A percentile compares a stretch with the other conserved stretches of the same genome.
These are phyloP conservation scores for Drosophila phalerata DNA, from an alignment of 2,888 invertebrate genomes.

Conservation along the genomic window DNA sequence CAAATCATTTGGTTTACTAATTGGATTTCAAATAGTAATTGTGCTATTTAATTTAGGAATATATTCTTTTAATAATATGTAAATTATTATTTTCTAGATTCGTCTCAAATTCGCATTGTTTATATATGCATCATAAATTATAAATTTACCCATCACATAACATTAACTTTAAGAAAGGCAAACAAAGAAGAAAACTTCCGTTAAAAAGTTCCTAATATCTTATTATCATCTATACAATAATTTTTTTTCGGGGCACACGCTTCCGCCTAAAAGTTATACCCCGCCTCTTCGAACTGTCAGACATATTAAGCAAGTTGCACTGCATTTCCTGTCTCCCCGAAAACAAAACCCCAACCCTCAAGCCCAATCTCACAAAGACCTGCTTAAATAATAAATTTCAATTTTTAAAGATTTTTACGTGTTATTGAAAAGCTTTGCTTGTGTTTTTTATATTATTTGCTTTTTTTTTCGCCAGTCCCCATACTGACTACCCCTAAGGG, in stretches of 20 bases:
- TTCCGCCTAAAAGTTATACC: slow-evolving; percentile 41
- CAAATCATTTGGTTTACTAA: too few species aligned
- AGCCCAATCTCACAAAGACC: slow-evolving; percentile 22
- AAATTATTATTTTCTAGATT: not conserved
- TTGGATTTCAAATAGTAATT: too few species aligned
- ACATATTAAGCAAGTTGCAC: slow-evolving; percentile 54
- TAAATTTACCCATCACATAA: slow-evolving; percentile 61
- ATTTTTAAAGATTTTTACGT: slow-evolving; percentile 75
- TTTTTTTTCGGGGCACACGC: slow-evolving; percentile 50
- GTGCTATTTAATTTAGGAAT: too few species aligned
- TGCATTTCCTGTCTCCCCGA: slow-evolving; percentile 60
- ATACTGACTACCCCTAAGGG: slow-evolving; percentile 62
- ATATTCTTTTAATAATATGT: too few species aligned
- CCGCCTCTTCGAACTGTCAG: slow-evolving; percentile 44
- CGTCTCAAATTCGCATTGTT: slow-evolving; percentile 13
- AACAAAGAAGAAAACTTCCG: slow-evolving; percentile 34
- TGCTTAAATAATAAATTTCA: slow-evolving; percentile 77
- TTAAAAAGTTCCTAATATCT: slow-evolving; percentile 65
- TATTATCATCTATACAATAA: slow-evolving; percentile 69
- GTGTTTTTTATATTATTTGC: slow-evolving; percentile 6
- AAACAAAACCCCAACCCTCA: slow-evolving; percentile 2
- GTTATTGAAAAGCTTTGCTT: slow-evolving; percentile 73
- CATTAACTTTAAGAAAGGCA: slow-evolving; percentile 34
- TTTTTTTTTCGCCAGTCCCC: slow-evolving; percentile 30
- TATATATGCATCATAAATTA: slow-evolving; percentile 66